Evolutionary conservation across 2,797 vertebrate genomes (phyloP), one percentile per base, ranked within the genome.

Genomic region (Characodon lateralis): DNA sequence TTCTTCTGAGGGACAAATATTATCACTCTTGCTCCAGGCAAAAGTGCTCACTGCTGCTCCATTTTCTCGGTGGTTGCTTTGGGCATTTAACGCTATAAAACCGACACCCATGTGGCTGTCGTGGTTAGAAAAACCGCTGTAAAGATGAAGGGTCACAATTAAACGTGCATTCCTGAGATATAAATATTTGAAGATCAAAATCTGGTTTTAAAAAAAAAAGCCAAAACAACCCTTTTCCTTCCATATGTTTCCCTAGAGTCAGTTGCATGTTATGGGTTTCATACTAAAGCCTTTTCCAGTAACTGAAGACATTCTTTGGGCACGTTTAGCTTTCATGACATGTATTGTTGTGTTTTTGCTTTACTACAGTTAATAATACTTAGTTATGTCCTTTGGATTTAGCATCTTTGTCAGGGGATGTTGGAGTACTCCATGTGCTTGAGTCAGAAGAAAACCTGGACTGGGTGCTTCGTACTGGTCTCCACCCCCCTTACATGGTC

Each of bases 391-490:
- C 72, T 51, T 78, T 0, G 68, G 6, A 31, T 58, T 78, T 79
- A 99, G 98, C 98, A 7, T 97, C 97, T 22, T 90, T 98, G 77
- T 97, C 95, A 0, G 98, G 98, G 18, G 95, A 99, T 84, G 98
- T 97, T 0, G 98, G 98, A 0, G 96, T 99, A 71, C 96, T 99
- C 70, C 98, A 99, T 0, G 93, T 99, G 41, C 94, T 98, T 1
- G 96, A 98, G 78, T 95, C 94, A 1, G 94, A 96, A 66, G 92
- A 95, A 0, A 96, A 99, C 68, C 88, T 99, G 80, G 91, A 94
- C 1, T 99, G 97, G 97, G 96, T 97, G 31, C 91, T 98, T 50
- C 58, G n/a, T 0, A 89, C 91, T 0, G 98, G 98, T 1, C 96
- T 92, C 0, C 94, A 96, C 70, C 94, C 98, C 0, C 98, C 98